Base-by-base conservation (phyloP, 2,113 vertebrate genomes). In the Pachyramphus minor region DNA sequence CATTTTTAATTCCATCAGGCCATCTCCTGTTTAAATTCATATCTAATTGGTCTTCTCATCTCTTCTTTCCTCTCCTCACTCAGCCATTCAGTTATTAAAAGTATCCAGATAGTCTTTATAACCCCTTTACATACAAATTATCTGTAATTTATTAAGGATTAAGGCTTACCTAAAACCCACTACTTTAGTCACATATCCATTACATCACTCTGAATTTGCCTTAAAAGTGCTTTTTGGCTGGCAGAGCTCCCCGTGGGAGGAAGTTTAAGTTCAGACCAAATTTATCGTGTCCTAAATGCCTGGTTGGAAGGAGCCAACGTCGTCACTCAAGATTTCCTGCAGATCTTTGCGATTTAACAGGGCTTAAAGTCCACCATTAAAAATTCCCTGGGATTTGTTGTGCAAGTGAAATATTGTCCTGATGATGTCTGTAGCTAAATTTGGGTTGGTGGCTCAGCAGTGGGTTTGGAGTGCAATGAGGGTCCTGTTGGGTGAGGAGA, bases 61-160 rank as follows among this genome's bases (percentile, higher is more conserved):
- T 80, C 67, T 50, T 72, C 55, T 80, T 80, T 60, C 47, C 75
- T 88, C 58, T 72, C 62, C 42, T 62, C 39, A 72, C 35, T 82
- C 59, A n/a, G 19, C 35, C 67, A 50, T 31, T 90, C 62, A 31
- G 35, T 76, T 90, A 79, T 66, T 81, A 59, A n/a, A 92, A 76
- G 50, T 62, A 87, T 62, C 44, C 45, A 76, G 30, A 76, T 28
- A 77, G 62, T 68, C 72, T 89, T 89, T 66, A 52, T 68, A 84
- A 82, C n/a, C 45, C 75, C 39, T 78, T 95, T 78, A 87, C 21
- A 33, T 80, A 53, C 11, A 69, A 84, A 95, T 94, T 73, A 94
- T 75, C 87, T 75, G 66, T 89, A 74, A 95, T 90, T 93, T 95
- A 72, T 85, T 81, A 68, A 82, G 80, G 76, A 92, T 90, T 93